Conservation (phyloP, 2,888 invertebrate species). For the Eurytoma californica region DNA sequence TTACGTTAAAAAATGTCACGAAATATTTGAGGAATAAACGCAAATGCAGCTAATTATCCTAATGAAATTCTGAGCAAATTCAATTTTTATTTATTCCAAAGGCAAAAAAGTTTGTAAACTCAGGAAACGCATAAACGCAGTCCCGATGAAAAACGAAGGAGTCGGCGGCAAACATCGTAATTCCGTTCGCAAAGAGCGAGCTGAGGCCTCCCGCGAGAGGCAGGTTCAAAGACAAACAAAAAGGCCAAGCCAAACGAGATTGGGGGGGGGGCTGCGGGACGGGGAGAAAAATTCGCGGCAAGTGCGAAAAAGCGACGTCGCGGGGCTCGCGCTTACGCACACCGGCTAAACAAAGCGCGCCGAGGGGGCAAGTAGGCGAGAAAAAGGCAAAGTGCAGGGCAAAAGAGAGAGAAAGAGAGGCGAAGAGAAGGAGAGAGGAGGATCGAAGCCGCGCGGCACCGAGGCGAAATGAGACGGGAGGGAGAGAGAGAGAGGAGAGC, state of each 20-base stretch:
- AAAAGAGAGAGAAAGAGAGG: constrained; percentile 49
- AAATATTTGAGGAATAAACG: too few relatives aligned
- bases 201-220: not conserved
- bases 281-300: constrained; percentile 38
- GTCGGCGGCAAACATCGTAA: not conserved
- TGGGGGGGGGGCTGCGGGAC: not conserved
- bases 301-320: constrained; percentile 46
- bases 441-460: constrained; percentile 34
- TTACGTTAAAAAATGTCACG: too few relatives aligned
- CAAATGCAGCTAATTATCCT: too few relatives aligned
- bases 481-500: constrained; percentile 45
- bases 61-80: too few relatives aligned
- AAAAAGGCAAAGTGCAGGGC: constrained; percentile 51
- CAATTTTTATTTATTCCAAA: too few relatives aligned
- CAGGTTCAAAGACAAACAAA: not conserved
- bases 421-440: constrained; percentile 36
- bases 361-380: constrained; percentile 47
- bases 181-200: not conserved
- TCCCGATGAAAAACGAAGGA: not conserved
- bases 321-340: constrained; percentile 14
- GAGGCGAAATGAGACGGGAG: constrained; percentile 28
- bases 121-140: not conserved
- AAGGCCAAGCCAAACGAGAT: not conserved
- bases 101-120: too few relatives aligned
- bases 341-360: constrained; percentile 41